Conservation (phyloP, 2,797 vertebrate genomes). For the Gallinago solitaria region DNA sequence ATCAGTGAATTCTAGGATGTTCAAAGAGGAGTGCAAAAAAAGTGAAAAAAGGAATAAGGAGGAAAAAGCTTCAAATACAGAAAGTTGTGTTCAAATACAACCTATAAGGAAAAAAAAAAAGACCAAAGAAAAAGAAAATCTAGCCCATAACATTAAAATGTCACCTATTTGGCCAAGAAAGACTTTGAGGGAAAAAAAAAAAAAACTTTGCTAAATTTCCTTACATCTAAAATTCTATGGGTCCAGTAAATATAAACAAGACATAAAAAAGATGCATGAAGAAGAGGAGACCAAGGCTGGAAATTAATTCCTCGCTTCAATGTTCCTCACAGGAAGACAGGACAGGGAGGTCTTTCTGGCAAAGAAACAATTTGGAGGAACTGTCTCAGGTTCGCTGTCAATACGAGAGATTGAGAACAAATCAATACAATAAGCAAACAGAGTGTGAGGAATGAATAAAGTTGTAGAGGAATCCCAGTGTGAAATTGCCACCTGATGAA, state of each 20-base stretch:
- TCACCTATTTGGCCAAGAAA: not conserved
- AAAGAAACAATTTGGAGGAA: not conserved
- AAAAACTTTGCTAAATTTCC: not conserved
- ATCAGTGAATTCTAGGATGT: not conserved
- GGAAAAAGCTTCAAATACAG: not conserved
- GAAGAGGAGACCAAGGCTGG: not conserved
- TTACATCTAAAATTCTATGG: not conserved
- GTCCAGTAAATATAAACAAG: not conserved
- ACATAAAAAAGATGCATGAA: not conserved
- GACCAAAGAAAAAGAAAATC: fast-evolving
- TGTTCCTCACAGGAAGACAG: not conserved
- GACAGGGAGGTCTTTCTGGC: not conserved
- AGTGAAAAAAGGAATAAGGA: not conserved
- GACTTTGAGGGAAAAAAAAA: not conserved
- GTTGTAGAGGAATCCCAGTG: not conserved
- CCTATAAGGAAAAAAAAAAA: too few relatives aligned
- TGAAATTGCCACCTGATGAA: not conserved
- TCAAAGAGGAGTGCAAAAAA: not conserved
- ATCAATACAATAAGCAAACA: not conserved
- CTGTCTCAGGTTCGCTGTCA: not conserved
- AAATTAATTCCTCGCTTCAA: not conserved
- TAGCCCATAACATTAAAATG: not conserved
- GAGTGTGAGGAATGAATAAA: not conserved
- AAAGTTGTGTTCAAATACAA: not conserved
- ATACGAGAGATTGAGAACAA: not conserved